Evolutionary conservation across 2,888 invertebrate genomes (phyloP), one percentile per base, ranked within the genome.

Genomic region (Plebejus anna): DNA sequence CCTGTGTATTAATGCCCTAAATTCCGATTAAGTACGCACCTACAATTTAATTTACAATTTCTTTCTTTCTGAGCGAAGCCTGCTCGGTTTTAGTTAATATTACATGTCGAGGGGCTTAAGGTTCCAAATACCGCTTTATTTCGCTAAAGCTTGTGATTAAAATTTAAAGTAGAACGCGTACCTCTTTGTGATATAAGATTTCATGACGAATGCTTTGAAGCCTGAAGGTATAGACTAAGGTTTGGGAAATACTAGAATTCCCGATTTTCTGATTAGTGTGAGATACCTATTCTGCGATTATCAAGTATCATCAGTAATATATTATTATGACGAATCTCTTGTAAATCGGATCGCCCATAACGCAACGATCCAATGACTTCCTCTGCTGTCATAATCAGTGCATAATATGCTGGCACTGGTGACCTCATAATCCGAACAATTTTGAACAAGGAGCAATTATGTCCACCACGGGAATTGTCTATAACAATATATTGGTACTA

Each of bases 11-110:
- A 4, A 13, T 11, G 32, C 28, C 32, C 66, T 36, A 13, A 73
- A 73, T 16, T 28, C 16, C 16, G 55, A 28, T 51, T 51, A 51
- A 55, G 51, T 22, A 73, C 73, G 42, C 72, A 28, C 73, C 55
- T 73, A 55, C 55, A 73, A 55, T 73, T 73, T 73, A 55, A 73
- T 73, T 73, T 55, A 51, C 16, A 55, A 73, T 73, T 55, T 32
- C 72, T 55, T 51, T 51, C 73, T 73, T 55, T 73, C 47, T 16
- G 32, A 51, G 51, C 32, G 73, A 73, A 73, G 55, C 55, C 55
- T 36, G 73, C 73, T 73, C 32, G 73, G 55, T 73, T 73, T 73
- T 73, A 55, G 55, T 73, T 73, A 16, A 73, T 55, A 55, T 73
- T 73, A 73, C 73, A 73, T 42, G 28, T 51, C 16, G 11, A 73